Evolutionary conservation across 1,140 invertebrate species (phyloP).

Genomic region (Portunus trituberculatus): DNA sequence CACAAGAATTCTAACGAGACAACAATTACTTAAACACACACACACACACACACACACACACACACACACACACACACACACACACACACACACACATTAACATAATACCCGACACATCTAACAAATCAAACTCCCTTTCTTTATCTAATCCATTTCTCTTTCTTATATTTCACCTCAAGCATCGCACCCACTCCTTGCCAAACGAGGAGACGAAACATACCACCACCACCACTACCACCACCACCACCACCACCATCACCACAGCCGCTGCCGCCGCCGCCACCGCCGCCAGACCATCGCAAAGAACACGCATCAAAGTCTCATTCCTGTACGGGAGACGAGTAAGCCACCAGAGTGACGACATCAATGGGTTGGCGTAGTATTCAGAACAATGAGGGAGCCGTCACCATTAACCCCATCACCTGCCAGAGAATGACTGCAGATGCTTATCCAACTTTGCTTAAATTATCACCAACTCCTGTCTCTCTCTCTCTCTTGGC

Average conservation of each 20-base stretch:
- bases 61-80: background rate
- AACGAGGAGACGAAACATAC: background rate
- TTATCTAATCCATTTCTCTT: background rate
- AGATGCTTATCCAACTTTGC: background rate
- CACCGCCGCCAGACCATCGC: background rate
- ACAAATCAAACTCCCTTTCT: background rate
- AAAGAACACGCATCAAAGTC: background rate
- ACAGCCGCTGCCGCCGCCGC: background rate
- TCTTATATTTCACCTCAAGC: background rate
- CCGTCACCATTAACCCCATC: background rate
- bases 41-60: conserved; percentile 6
- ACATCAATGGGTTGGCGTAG: background rate
- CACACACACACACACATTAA: too few species aligned
- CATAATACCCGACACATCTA: background rate
- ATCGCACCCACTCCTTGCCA: background rate
- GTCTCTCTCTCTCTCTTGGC: background rate
- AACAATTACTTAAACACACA: background rate
- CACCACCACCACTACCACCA: background rate
- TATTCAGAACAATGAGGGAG: background rate
- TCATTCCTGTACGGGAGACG: background rate
- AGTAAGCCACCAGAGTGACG: background rate
- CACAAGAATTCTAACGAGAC: background rate
- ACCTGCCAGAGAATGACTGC: background rate
- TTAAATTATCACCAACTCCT: background rate
- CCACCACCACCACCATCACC: background rate